Evolutionary conservation across 2,888 invertebrate genomes (phyloP), one percentile per base, ranked within the genome.

Genomic region (Sminthurinus aureus): DNA sequence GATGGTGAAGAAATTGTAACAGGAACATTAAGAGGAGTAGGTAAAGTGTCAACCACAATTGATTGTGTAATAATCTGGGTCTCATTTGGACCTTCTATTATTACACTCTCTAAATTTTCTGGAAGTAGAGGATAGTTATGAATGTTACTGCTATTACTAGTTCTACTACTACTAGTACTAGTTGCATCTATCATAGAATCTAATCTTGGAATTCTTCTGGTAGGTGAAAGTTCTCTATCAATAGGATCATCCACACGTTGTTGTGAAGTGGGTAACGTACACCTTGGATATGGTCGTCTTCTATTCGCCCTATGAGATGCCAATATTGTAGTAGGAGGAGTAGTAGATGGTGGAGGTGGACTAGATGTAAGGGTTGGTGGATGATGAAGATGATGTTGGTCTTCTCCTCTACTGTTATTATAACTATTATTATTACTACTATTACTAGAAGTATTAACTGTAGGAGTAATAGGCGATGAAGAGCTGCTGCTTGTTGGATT

Each of bases 211-310:
- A 58, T 15, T 58, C 58, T 58, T 13, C 24, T 8, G 12, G 20
- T 13, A 71, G 71, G 20, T 15, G 71, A 13, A 2, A 20, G 11
- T 71, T 24, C 26, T 3, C 26, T 26, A 22, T 71, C 71, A 22
- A 71, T 6, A 24, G 22, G 24, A 26, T 71, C 71, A 71, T 71
- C 71, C 3, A 71, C 13, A 22, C 22, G 12, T 24, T 13, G 24
- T 71, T 24, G 71, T 26, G 71, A 71, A 6, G 71, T 24, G 6
- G 71, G 15, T 71, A n/a, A 22, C n/a, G 69, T 69, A 69, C 69
- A n/a, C n/a, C 79, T 52, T 64, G 83, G 78, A 66, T 80, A 80
- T 20, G 83, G 80, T n/a, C 83, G 51, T 50, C 83, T 11, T 76
- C 83, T 22, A 22, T 66, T 66, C 18, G 64, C 24, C 51, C 79